Percentiles rank a stretch among this genome's conserved stretches.
These are phyloP conservation scores for Gymnoscelis rufifasciata DNA, from an alignment of 2,888 invertebrate genomes.

Conservation along the genomic window DNA sequence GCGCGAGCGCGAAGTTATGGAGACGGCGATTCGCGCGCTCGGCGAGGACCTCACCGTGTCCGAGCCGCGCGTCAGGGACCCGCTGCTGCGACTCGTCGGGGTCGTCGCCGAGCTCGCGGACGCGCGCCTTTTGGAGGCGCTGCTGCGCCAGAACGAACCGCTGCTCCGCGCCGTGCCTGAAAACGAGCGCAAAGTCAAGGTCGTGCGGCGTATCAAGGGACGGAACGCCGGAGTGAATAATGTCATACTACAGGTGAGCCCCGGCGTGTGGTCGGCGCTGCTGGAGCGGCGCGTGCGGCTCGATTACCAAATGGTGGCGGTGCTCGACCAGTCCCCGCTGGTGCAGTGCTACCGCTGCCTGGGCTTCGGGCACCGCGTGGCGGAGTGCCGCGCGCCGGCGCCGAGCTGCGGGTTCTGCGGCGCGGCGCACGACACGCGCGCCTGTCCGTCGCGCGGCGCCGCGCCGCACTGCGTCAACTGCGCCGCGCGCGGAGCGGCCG, in stretches of 20 bases:
- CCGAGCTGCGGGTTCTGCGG: constrained; percentile 5
- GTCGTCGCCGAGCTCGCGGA: not conserved
- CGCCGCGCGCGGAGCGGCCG: not conserved
- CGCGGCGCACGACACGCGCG: constrained; percentile 4
- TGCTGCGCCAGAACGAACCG: not conserved
- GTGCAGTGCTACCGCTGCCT: constrained; percentile 7
- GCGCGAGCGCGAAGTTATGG: not conserved
- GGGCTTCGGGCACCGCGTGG: constrained; percentile 2
- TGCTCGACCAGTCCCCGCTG: constrained; percentile 5
- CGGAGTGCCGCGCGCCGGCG: not conserved
- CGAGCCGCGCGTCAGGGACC: not conserved
- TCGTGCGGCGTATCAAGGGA: not conserved
- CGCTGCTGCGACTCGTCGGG: not conserved
- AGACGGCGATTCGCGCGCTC: not conserved
- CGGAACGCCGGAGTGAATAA: not conserved
- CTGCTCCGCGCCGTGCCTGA: not conserved
- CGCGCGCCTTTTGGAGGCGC: not conserved
- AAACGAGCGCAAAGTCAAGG: not conserved
- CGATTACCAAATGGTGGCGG: constrained; percentile 4
- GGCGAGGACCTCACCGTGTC: not conserved
- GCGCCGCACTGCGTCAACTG: constrained; percentile 2
- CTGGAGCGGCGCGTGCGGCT: not conserved
- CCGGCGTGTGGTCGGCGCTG: not conserved
- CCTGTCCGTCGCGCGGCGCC: not conserved
- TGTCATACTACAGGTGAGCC: constrained; percentile 1